phyloP scores from a whole-genome alignment of 1,140 invertebrate species.

The Lordiphosa stackelbergi region DNA sequence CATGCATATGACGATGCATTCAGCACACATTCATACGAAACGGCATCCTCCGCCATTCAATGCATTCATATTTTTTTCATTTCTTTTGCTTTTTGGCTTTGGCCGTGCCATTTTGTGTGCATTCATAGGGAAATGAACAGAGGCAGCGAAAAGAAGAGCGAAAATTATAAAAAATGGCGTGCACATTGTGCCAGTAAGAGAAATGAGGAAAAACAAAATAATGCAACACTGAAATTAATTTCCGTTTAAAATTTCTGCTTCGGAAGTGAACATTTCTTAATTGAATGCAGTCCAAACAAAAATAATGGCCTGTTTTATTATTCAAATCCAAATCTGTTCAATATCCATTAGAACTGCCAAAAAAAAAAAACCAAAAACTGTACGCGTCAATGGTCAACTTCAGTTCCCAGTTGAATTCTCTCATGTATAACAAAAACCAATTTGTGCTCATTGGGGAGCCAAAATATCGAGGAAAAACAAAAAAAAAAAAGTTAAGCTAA shows the following conservation, averaged over 20 bases:
- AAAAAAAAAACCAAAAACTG: background rate
- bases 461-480: conserved; percentile 6
- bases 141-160: conserved; percentile 8
- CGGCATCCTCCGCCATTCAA: background rate
- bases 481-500: conserved; percentile 46
- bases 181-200: too few species aligned
- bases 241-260: conserved; percentile 14
- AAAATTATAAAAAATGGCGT: conserved; percentile 1
- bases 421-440: conserved; percentile 7
- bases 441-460: conserved; percentile 6
- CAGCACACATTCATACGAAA: background rate
- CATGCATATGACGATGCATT: conserved; percentile 15
- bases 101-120: conserved; percentile 14
- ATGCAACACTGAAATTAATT: conserved; percentile 21
- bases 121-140: conserved; percentile 9
- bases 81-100: conserved; percentile 2
- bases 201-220: too few species aligned
- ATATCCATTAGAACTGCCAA: conserved; percentile 12
- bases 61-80: conserved; percentile 9
- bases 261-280: conserved; percentile 22
- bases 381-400: background rate
- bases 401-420: conserved; percentile 10
- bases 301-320: conserved; percentile 11
- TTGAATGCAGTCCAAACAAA: background rate
- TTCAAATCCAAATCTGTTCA: conserved; percentile 11